Conservation (phyloP, 2,797 vertebrate genomes). For the Arctocebus calabarensis region DNA sequence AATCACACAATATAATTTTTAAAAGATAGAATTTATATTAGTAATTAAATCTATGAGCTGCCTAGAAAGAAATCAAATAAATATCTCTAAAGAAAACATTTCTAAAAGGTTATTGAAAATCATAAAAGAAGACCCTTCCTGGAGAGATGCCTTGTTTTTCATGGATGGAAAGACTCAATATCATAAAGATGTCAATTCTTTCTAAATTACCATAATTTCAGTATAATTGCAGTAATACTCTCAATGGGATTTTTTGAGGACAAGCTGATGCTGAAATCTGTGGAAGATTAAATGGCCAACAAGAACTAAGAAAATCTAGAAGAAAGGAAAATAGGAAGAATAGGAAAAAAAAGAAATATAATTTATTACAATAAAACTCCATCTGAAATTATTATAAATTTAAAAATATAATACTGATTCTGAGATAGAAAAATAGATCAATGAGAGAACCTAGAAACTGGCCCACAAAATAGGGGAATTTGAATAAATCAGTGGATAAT, state of each 20-base stretch:
- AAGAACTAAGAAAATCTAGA: not conserved
- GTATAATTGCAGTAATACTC: not conserved
- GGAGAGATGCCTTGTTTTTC: not conserved
- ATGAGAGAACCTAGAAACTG: not conserved
- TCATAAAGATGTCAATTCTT: not conserved
- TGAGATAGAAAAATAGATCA: not conserved
- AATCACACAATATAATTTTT: not conserved
- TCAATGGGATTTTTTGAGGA: not conserved
- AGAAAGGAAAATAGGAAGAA: not conserved
- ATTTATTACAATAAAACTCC: conserved; percentile 5
- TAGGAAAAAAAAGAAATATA: not conserved
- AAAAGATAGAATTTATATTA: not conserved
- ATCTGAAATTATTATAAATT: not conserved
- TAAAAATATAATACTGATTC: not conserved
- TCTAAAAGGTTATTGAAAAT: not conserved
- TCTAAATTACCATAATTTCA: not conserved
- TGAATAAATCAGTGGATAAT: not conserved
- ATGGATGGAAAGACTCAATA: not conserved
- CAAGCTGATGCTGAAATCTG: not conserved
- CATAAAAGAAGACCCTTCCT: not conserved
- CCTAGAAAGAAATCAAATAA: not conserved
- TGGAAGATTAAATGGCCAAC: not conserved
- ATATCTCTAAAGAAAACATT: conserved; percentile 2
- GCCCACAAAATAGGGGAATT: not conserved
- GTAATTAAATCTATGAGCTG: not conserved